A percentile compares a stretch with the other conserved stretches of the same genome.
These are phyloP conservation scores for Menidia menidia DNA, from an alignment of 2,797 vertebrate species.

Conservation along the genomic window DNA sequence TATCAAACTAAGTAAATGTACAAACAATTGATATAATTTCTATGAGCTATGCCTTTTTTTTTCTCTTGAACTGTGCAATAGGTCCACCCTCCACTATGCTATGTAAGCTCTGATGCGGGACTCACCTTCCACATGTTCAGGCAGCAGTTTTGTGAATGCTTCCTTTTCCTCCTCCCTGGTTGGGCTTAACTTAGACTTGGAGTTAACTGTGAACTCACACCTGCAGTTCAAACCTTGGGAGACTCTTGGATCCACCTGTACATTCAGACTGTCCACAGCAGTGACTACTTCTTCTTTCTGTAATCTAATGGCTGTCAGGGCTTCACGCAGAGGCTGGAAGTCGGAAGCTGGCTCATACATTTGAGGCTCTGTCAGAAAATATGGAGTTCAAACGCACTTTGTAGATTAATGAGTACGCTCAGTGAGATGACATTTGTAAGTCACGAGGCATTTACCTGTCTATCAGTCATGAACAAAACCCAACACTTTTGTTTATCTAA, in stretches of 20 bases:
- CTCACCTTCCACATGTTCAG: conserved; percentile 69
- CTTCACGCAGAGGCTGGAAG: conserved; percentile 70
- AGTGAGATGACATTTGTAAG: no score
- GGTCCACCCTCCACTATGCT: no score
- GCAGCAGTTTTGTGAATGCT: conserved; percentile 61
- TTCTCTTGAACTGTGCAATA: neutral
- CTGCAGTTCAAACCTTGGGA: conserved; percentile 14
- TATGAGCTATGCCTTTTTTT: neutral
- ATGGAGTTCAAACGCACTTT: conserved; percentile 8
- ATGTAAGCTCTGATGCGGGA: neutral
- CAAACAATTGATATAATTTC: neutral
- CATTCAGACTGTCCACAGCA: neutral
- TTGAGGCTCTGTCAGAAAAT: conserved; percentile 77
- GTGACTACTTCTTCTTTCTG: conserved; percentile 44
- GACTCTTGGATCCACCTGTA: conserved; percentile 2
- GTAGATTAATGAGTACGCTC: neutral
- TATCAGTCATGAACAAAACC: no score
- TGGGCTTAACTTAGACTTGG: conserved; percentile 29
- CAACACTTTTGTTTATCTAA: no score
- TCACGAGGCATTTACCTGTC: no score
- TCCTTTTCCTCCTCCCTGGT: conserved; percentile 37
- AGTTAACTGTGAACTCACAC: conserved; percentile 63
- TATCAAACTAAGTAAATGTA: neutral
- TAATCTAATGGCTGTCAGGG: conserved; percentile 64
- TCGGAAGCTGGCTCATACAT: conserved; percentile 44